phyloP scores from a whole-genome alignment of 1,140 invertebrate genomes.

The Drosophila navojoa region DNA sequence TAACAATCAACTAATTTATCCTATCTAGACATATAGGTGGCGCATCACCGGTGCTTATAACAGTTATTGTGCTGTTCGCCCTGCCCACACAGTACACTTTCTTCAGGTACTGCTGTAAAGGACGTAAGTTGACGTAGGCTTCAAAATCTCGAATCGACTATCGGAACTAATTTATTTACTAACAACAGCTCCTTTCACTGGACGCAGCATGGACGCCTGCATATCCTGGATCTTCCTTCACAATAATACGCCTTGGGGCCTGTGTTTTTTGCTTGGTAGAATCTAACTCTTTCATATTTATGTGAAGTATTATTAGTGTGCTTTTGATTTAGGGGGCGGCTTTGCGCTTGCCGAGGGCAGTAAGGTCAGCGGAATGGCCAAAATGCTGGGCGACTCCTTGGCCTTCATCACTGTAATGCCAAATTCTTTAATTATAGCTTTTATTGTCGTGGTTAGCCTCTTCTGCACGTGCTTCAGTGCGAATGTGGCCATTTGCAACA shows the following conservation, averaged over 20 bases:
- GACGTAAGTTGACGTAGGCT: conserved; percentile 23
- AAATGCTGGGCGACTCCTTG: conserved; percentile 88
- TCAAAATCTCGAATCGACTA: background rate
- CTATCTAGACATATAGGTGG: conserved; percentile 87
- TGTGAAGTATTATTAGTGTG: background rate
- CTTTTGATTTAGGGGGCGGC: conserved; percentile 87
- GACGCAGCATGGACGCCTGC: conserved; percentile 49
- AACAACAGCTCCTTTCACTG: conserved; percentile 50
- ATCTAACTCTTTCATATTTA: background rate
- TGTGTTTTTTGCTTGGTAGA: conserved; percentile 59
- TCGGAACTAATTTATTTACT: background rate
- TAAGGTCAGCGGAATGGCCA: conserved; percentile 90
- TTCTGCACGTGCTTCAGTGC: conserved; percentile 91
- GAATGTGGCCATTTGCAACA: conserved; percentile 93
- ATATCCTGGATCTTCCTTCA: conserved; percentile 58
- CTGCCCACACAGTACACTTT: conserved; percentile 88
- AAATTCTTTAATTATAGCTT: conserved; percentile 84
- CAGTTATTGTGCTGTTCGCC: conserved; percentile 90
- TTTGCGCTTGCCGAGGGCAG: conserved; percentile 94
- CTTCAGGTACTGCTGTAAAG: conserved; percentile 65
- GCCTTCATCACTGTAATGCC: conserved; percentile 84
- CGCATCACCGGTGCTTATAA: conserved; percentile 90
- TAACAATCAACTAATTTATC: background rate
- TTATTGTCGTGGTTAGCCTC: conserved; percentile 84
- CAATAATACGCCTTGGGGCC: conserved; percentile 54